These are phyloP conservation scores for Pristiophorus japonicus DNA, from an alignment of 2,113 vertebrate genomes.

Conservation along the genomic window DNA sequence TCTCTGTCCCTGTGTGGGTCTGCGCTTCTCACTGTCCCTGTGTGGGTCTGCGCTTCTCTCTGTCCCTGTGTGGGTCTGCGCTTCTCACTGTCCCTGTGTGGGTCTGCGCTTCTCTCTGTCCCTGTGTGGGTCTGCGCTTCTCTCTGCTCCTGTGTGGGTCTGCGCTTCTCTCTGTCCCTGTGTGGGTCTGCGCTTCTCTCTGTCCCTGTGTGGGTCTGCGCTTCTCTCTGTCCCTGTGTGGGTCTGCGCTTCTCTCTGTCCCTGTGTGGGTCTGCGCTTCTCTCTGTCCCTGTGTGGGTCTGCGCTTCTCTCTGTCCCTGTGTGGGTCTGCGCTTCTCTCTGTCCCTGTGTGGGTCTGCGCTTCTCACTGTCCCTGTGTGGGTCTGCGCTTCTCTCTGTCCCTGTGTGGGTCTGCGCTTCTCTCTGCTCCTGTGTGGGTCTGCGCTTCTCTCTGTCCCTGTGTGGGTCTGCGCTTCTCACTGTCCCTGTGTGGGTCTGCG, in stretches of 20 bases:
- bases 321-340: too few relatives aligned
- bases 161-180: neutral
- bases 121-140: neutral
- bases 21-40: neutral
- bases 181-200: neutral
- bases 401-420: too few relatives aligned
- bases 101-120: neutral
- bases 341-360: neutral
- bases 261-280: neutral
- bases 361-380: neutral
- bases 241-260: neutral
- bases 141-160: neutral
- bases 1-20: neutral
- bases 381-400: neutral
- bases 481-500: neutral
- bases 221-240: neutral
- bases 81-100: neutral
- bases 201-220: neutral
- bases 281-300: neutral
- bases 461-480: neutral
- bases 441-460: too few relatives aligned
- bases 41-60: neutral
- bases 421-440: too few relatives aligned
- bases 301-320: neutral
- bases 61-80: neutral